Base-by-base conservation (phyloP, 2,797 vertebrate genomes). In the Eurystomus glaucurus region DNA sequence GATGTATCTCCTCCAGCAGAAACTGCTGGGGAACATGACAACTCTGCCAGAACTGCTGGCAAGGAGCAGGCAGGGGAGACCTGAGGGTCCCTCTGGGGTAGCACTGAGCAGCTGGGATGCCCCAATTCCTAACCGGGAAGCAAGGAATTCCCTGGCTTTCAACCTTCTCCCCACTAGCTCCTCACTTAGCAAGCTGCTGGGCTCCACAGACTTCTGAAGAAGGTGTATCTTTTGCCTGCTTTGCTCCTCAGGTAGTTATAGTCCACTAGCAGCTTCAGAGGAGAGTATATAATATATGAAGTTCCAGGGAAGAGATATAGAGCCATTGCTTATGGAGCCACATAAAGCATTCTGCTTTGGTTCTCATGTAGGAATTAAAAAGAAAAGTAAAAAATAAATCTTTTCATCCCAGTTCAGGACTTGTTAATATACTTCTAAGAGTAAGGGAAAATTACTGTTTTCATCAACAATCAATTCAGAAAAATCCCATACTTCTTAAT, bases 1-100 rank as follows among this genome's bases (percentile, higher is more conserved):
- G 52, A 65, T 79, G 22, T 46, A 12, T 5, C 29, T 79, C 48
- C 33, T 71, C 29, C 18, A 6, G 22, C 19, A 81, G 50, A 61
- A 15, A 0, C 5, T 37, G 28, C 33, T 14, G 21, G 72, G 29
- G 28, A 51, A 35, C 0, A 0, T 23, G 33, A 51, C 0, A 0
- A 18, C 35, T 69, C 26, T 12, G 55, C 23, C n/a, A 80, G 60
- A 80, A 46, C 5, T 4, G 1, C 23, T 9, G 19, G 19, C 25
- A 43, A n/a, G 41, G 4, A n/a, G n/a, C n/a, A n/a, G n/a, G n/a
- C 14, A 45, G 22, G 17, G 41, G 9, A 33, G 58, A 8, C 1
- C 22, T 28, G 28, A 5, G 16, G 7, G 17, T 43, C 20, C 20
- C 43, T 65, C 31, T 77, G 46, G 15, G 28, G 15, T 41, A 25